Conservation (phyloP, 2,888 invertebrate species). For the Andrena chrysosceles region DNA sequence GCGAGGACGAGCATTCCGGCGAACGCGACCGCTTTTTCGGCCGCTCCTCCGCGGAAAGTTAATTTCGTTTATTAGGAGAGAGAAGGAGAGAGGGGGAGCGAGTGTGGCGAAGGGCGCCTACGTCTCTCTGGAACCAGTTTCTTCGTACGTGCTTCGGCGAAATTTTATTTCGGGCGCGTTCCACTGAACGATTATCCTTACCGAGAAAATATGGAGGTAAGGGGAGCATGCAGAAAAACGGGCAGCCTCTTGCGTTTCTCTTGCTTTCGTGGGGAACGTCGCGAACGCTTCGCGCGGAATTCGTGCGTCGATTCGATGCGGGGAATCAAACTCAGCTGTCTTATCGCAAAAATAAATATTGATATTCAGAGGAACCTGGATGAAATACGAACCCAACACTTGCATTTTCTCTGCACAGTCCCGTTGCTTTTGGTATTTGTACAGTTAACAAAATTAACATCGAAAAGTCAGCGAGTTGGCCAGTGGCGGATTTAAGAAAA, state of each 20-base stretch:
- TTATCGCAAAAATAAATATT: too few relatives aligned
- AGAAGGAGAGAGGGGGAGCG: slow-evolving; percentile 2
- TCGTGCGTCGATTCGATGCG: background rate
- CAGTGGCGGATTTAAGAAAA: too few relatives aligned
- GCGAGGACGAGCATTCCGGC: slow-evolving; percentile 46
- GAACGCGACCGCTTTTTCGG: slow-evolving; percentile 73
- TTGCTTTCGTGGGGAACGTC: background rate
- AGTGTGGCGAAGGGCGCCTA: slow-evolving; percentile 17
- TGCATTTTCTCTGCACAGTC: too few relatives aligned
- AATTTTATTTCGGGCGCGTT: slow-evolving; percentile 76
- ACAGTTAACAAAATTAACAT: too few relatives aligned
- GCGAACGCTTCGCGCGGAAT: slow-evolving; percentile 11
- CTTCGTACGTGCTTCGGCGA: slow-evolving; percentile 66
- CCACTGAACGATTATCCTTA: slow-evolving; percentile 74
- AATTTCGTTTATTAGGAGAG: slow-evolving; percentile 74
- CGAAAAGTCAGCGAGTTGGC: too few relatives aligned
- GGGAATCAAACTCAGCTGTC: background rate
- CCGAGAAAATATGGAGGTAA: slow-evolving; percentile 72
- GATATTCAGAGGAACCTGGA: too few relatives aligned
- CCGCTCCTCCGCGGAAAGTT: slow-evolving; percentile 70
- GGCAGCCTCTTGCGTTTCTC: slow-evolving; percentile 13
- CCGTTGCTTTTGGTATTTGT: too few relatives aligned
- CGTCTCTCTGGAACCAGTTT: slow-evolving; percentile 62
- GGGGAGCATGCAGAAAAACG: slow-evolving; percentile 61
- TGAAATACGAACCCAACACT: too few relatives aligned